Percentiles rank a stretch among this genome's conserved stretches.
phyloP scores from a whole-genome alignment of 1,140 invertebrate genomes.

The Scaptodrosophila lebanonensis region DNA sequence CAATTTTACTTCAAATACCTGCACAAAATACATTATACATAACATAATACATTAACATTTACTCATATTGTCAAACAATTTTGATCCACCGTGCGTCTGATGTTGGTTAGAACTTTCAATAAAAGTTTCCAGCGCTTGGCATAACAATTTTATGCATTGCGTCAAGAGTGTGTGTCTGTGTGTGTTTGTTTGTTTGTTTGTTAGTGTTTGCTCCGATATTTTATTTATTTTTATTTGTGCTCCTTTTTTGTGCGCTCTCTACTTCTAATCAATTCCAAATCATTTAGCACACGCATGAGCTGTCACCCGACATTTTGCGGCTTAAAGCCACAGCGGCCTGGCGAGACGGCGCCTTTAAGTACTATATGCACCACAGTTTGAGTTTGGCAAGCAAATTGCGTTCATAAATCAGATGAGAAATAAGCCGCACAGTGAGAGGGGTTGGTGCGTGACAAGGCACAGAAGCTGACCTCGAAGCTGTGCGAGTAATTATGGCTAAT shows the following conservation, averaged over 20 bases:
- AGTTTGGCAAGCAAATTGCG: constrained; percentile 48
- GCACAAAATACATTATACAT: no score
- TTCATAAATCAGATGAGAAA: constrained; percentile 52
- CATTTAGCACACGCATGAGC: constrained; percentile 70
- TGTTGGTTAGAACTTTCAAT: constrained; percentile 53
- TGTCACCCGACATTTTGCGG: constrained; percentile 21
- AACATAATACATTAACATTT: no score
- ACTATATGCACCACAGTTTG: no score
- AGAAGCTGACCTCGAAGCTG: constrained; percentile 68
- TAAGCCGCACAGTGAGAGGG: no score
- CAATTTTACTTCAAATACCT: no score
- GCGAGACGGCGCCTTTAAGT: no score
- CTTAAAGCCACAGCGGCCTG: no score
- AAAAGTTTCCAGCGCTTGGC: constrained; percentile 39
- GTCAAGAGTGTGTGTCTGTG: no score
- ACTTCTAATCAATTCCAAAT: constrained; percentile 71
- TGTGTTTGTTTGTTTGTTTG: no score
- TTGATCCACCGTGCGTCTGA: no score
- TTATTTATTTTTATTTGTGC: constrained; percentile 70
- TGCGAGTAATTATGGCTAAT: constrained; percentile 71
- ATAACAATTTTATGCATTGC: constrained; percentile 59
- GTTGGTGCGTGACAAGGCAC: constrained; percentile 58
- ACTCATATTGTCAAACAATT: no score
- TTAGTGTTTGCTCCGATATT: constrained; percentile 64
- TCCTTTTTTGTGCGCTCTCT: constrained; percentile 30